Base-by-base conservation (phyloP, 2,797 vertebrate genomes). In the Gymnothorax javanicus region DNA sequence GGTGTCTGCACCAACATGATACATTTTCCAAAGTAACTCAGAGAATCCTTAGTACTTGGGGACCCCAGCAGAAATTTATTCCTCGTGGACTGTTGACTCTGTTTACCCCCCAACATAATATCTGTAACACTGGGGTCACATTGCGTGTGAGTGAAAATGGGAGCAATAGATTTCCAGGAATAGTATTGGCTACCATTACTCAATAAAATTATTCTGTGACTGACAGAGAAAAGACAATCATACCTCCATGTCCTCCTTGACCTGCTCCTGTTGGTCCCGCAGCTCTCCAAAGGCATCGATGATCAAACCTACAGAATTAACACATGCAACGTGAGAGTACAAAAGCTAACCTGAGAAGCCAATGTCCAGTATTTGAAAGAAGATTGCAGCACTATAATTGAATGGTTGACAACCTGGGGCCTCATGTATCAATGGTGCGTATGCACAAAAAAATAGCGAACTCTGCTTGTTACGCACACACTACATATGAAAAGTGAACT, bases 191-290 rank as follows among this genome's bases (percentile, higher is more conserved):
- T 4, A 89, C 5, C 57, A 84, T 20, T 0, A 15, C 88, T 54
- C 77, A 57, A 57, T 73, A 84, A 43, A 11, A 59, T 82, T n/a
- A 23, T 13, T 9, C 11, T 27, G 27, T 25, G 67, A 69, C n/a
- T 62, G 57, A 59, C 17, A 85, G 75, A 79, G 13, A 88, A 88
- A 7, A 79, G 33, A 56, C 7, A 20, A 2, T 62, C 6, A 69
- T 91, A 98, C 98, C 97, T 99, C 98, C 98, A 99, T 99, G 91
- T 99, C 98, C 89, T 99, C 98, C 91, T 97, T 99, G 88, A 99
- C 98, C 92, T 99, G 98, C 90, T 99, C 98, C 86, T 99, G 98
- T 87, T 99, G 98, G 92, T 99, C 98, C 95, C 98, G 94, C 91
- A 99, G 96, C 87, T 99, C 98, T 85, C 98, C 98, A 56, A 99